Evolutionary conservation across 1,140 invertebrate species (phyloP), one percentile per base, ranked within the genome.

Genomic region (Drosophila arawakana): DNA sequence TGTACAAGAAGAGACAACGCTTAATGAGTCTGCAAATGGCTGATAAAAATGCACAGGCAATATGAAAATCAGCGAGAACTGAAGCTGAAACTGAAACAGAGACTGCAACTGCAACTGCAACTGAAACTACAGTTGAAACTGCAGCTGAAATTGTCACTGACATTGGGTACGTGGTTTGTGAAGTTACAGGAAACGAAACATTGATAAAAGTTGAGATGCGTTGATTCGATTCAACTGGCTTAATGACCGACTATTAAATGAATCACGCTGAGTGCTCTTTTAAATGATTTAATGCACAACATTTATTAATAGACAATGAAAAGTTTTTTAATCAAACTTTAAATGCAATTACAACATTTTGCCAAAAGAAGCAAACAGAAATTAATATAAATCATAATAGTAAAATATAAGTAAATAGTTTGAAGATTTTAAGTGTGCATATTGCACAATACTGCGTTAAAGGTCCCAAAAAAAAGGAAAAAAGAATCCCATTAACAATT

Each of bases 11-110:
- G 58, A 39, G 69, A 21, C 47, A 37, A 21, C 65, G 62, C 75
- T 88, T 91, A 91, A 91, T 91, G 88, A 91, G 88, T 91, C 76
- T 80, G 80, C 88, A 91, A 91, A 88, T 91, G 88, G 73, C 80
- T 91, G 88, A 91, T 91, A 90, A 91, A 91, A 91, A 80, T 81
- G 76, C 76, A 83, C 62, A 83, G 69, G 71, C 76, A 71, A 82
- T 86, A 80, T 83, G 73, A 77, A 86, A 85, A 81, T 68, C 15
- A 50, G 11, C 39, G 35, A 37, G 15, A 54, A 61, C 43, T 65
- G 49, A 8, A 44, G 63, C 63, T 88, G 72, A 66, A 65, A 59
- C 49, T 88, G 83, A 82, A 30, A 6, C 25, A 5, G 25, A 30
- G 6, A 0, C 25, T 30, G 25, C 3, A 30, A 30, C 25, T 30